These are phyloP conservation scores for Plectrocnemia conspersa DNA, from an alignment of 1,140 invertebrate species.

Conservation along the genomic window DNA sequence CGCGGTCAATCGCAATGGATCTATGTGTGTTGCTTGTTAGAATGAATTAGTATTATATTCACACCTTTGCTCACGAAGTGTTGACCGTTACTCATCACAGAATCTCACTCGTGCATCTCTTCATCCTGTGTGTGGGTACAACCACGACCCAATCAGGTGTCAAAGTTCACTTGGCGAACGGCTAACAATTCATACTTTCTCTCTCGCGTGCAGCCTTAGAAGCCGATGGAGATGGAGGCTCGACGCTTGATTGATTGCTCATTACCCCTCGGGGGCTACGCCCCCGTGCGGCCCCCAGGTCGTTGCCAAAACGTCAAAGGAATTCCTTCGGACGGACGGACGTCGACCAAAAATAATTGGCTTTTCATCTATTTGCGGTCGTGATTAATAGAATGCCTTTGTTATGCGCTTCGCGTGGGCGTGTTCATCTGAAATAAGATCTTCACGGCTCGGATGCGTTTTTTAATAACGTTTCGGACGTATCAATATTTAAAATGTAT, in stretches of 20 bases:
- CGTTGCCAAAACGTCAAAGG: conserved; percentile 8
- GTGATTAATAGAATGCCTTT: conserved; percentile 19
- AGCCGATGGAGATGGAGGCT: neutral
- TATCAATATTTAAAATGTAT: too few relatives aligned
- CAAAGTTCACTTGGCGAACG: conserved; percentile 16
- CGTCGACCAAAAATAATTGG: conserved; percentile 24
- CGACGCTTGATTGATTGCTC: conserved; percentile 20
- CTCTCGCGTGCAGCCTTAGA: conserved; percentile 4
- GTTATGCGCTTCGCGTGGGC: conserved; percentile 10
- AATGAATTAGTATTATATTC: conserved; percentile 27
- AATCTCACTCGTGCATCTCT: conserved; percentile 31
- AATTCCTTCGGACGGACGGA: conserved; percentile 12
- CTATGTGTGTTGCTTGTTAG: conserved; percentile 3
- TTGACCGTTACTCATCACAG: conserved; percentile 25
- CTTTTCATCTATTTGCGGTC: conserved; percentile 21
- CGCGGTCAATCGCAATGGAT: neutral
- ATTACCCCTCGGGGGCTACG: conserved; percentile 1
- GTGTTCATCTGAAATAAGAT: conserved; percentile 4
- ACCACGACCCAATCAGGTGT: conserved; percentile 7
- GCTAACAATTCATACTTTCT: conserved; percentile 21
- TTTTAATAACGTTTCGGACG: neutral
- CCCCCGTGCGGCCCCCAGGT: conserved; percentile 3
- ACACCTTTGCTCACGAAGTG: conserved; percentile 30
- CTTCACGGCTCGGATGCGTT: neutral
- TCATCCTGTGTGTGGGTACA: conserved; percentile 14